A percentile compares a stretch with the other conserved stretches of the same genome.
phyloP scores from a whole-genome alignment of 1,140 invertebrate species.

The Hylaeus volcanicus region DNA sequence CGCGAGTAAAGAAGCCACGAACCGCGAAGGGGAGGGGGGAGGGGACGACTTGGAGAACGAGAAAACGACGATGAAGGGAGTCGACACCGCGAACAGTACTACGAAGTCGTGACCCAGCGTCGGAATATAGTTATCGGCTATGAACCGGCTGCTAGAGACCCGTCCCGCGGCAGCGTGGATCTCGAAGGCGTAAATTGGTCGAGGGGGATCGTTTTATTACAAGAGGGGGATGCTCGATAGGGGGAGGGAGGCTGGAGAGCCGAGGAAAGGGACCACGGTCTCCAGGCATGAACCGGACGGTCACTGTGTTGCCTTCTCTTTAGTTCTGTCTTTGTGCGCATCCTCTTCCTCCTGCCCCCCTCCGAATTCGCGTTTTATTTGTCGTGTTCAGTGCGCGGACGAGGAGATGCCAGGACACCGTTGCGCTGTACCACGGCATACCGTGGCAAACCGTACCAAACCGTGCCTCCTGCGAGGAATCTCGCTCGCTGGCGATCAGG shows the following conservation, averaged over 20 bases:
- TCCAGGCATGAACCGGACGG: conserved; percentile 43
- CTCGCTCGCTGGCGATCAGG: conserved; percentile 62
- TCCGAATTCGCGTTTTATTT: conserved; percentile 42
- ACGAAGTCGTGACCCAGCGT: conserved; percentile 61
- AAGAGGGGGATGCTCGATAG: conserved; percentile 26
- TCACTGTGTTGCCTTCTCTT: conserved; percentile 21
- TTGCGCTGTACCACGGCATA: conserved; percentile 47
- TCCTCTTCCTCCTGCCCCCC: neutral
- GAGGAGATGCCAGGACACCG: conserved; percentile 52
- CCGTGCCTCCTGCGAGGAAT: conserved; percentile 62
- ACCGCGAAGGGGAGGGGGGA: no score
- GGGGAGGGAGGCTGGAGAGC: neutral
- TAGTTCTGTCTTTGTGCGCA: conserved; percentile 24
- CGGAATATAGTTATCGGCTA: conserved; percentile 69
- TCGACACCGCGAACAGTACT: conserved; percentile 38
- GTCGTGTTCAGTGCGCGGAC: conserved; percentile 44
- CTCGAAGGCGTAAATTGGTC: conserved; percentile 69
- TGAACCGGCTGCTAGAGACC: conserved; percentile 57
- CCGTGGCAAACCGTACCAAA: conserved; percentile 58
- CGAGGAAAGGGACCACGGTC: conserved; percentile 9
- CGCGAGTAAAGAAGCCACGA: conserved; percentile 13
- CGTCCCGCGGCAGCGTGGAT: conserved; percentile 51
- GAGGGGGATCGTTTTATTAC: conserved; percentile 67
- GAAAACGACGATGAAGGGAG: conserved; percentile 1
- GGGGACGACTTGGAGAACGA: neutral